Evolutionary conservation across 1,140 invertebrate species (phyloP).

Genomic region (Drosophila seguyi): DNA sequence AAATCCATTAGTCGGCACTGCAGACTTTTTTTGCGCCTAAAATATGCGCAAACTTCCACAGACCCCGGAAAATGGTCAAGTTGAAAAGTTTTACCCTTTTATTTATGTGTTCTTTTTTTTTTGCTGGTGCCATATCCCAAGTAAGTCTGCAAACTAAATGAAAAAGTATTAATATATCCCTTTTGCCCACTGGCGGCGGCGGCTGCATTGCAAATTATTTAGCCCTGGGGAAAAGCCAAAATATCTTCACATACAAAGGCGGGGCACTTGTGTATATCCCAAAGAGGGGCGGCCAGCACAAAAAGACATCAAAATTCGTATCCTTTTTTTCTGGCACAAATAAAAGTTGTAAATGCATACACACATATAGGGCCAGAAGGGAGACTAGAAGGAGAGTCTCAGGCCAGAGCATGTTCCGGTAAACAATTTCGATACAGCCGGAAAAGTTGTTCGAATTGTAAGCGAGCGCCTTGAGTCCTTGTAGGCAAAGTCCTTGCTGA

Average conservation of each 20-base stretch:
- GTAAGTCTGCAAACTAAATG: conserved; percentile 67
- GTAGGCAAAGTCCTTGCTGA: not conserved
- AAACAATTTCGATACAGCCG: conserved; percentile 37
- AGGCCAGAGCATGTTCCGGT: conserved; percentile 29
- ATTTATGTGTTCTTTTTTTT: conserved; percentile 6
- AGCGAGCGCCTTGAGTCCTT: not conserved
- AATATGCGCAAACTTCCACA: conserved; percentile 69
- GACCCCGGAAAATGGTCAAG: conserved; percentile 59
- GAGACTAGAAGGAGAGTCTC: conserved; percentile 11
- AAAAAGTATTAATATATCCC: conserved; percentile 80
- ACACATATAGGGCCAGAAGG: conserved; percentile 13
- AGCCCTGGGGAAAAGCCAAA: conserved; percentile 52
- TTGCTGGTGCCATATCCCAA: not conserved
- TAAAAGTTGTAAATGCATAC: conserved; percentile 63
- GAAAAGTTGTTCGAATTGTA: conserved; percentile 19
- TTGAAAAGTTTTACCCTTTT: conserved; percentile 55
- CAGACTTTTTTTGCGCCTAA: conserved; percentile 38
- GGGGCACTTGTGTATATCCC: conserved; percentile 20
- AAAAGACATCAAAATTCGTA: conserved; percentile 68
- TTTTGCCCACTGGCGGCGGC: conserved; percentile 43
- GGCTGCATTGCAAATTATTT: conserved; percentile 66
- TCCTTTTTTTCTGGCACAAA: conserved; percentile 65
- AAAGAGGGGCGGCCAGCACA: conserved; percentile 18
- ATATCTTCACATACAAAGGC: conserved; percentile 44
- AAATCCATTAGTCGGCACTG: conserved; percentile 62